Evolutionary conservation across 2,113 vertebrate genomes (phyloP).

Genomic region (Galemys pyrenaicus): DNA sequence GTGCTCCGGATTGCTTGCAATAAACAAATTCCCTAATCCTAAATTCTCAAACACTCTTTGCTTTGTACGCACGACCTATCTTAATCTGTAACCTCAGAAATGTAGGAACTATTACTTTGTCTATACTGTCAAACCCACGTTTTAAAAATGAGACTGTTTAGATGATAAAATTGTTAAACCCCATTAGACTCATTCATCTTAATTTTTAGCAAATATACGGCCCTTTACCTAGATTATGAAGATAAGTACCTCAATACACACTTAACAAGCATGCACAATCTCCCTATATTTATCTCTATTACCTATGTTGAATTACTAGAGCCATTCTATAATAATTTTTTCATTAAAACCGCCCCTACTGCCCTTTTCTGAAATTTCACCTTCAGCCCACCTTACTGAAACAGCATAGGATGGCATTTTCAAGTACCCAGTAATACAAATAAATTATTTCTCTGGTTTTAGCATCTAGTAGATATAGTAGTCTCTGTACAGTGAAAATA

Average conservation of each 20-base stretch:
- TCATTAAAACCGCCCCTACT: neutral
- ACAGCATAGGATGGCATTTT: neutral
- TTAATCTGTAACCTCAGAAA: neutral
- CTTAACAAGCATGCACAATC: neutral
- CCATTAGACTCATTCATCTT: constrained; percentile 3
- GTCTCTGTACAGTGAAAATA: neutral
- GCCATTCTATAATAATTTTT: neutral
- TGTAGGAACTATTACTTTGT: neutral
- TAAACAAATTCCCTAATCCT: neutral
- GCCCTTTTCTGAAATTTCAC: neutral
- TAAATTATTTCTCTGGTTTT: neutral
- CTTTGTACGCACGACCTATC: neutral
- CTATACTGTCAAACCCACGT: neutral
- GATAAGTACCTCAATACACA: constrained; percentile 30
- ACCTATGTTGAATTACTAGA: neutral
- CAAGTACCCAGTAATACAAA: neutral
- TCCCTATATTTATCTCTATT: neutral
- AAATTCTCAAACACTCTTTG: constrained; percentile 1
- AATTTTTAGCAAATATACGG: constrained; percentile 38
- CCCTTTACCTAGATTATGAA: constrained; percentile 32
- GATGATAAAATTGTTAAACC: constrained; percentile 30
- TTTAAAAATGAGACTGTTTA: neutral
- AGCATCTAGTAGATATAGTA: neutral
- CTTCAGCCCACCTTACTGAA: neutral
- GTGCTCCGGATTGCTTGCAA: neutral